Base-by-base conservation (phyloP, 2,888 invertebrate genomes). In the Cheilosia urbana region DNA sequence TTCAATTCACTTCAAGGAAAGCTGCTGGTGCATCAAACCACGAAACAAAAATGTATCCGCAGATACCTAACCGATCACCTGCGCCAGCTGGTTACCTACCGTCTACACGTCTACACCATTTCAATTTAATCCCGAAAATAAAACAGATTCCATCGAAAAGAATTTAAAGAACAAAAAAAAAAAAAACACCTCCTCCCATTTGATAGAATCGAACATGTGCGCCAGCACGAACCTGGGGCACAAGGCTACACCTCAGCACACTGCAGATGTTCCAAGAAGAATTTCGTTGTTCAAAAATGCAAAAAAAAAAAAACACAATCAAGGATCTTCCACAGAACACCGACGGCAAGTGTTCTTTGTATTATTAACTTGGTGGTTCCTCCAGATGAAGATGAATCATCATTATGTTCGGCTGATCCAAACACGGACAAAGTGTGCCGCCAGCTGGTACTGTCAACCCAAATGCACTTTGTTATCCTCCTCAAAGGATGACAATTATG, bases 181-280 rank as follows among this genome's bases (percentile, higher is more conserved):
- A 7, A 27, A 37, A 62, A 65, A 63, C 62, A 71, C 65, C 63
- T 45, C 63, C 58, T 53, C n/a, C 49, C 21, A 62, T 42, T 63
- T 53, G 40, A 17, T 13, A 27, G 37, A 73, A 63, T 75, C 40
- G 47, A 81, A 51, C 84, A 85, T 85, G 84, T 85, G 81, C 81
- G 42, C 65, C 53, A 77, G 85, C 85, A 85, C 81, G 81, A 72
- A 81, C 85, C 81, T 72, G 76, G 63, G 76, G 80, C 85, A 85
- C 85, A 85, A 81, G 76, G 65, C 65, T 69, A 71, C 63, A 65
- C 65, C 45, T 65, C 63, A 66, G 15, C 62, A 34, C 19, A n/a
- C 42, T 40, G 81, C 85, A 85, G 85, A 85, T 85, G 85, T 85
- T 85, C 71, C 45, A 45, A 51, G 40, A 80, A 69, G 34, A 65